Base-by-base conservation (phyloP, 2,797 vertebrate genomes). In the Kryptolebias ocellatus region DNA sequence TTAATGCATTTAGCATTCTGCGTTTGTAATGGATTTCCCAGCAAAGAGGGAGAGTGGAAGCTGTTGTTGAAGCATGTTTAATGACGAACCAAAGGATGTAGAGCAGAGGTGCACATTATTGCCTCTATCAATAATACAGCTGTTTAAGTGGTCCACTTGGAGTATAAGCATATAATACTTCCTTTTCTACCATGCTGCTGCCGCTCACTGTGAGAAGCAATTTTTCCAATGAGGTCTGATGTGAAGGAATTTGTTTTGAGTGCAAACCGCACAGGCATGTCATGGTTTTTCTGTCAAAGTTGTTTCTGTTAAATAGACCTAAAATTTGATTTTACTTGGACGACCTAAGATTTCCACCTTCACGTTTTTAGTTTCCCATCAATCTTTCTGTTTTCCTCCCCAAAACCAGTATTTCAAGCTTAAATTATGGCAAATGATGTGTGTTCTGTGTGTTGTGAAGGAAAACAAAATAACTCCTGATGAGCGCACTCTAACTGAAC, bases 1-100 rank as follows among this genome's bases (percentile, higher is more conserved):
- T 78, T 92, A 92, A 93, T 92, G 91, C 70, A 51, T 93, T 93
- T 92, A 92, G 87, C 91, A 90, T 93, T 87, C 88, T 67, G 60
- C 39, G 44, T 70, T 70, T 49, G 73, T 92, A 93, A 94, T 91
- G 90, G 84, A 10, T 93, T 93, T 92, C 86, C 92, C 92, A 92
- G 91, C 24, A 34, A 81, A 72, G 76, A 64, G 64, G 76, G 70
- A 74, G 83, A 84, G 83, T 80, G 81, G 84, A 87, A 87, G 86
- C 87, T 78, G 83, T 86, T 90, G 90, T 88, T 92, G 87, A 89
- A 91, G 85, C 82, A 70, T 70, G 18, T 84, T 90, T 90, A 90
- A 92, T 87, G 91, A 91, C 81, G 80, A 90, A 90, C 83, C 63
- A 72, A 86, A 87, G 84, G 89, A 89, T 71, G 65, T 70, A 72